Evolutionary conservation across 1,140 invertebrate species (phyloP).

Genomic region (Campodea augens): DNA sequence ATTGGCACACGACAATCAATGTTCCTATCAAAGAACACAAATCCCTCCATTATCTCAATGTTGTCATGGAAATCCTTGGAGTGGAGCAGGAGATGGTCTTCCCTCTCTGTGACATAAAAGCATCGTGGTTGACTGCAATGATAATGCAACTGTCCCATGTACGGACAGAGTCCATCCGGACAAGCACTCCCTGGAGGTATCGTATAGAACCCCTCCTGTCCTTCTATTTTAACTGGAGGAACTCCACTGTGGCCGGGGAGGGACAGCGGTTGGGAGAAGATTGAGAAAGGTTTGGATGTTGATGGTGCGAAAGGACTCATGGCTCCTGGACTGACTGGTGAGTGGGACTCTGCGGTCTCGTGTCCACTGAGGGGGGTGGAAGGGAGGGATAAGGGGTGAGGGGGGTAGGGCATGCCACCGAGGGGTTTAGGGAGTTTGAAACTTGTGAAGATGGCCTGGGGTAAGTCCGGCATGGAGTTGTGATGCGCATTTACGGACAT

Average conservation of each 20-base stretch:
- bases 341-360: not conserved
- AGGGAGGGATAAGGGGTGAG: not conserved
- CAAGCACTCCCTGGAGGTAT: conserved; percentile 36
- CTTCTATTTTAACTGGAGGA: conserved; percentile 7
- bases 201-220: conserved; percentile 32
- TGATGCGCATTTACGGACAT: conserved; percentile 29
- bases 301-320: not conserved
- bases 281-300: not conserved
- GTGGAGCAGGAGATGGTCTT: conserved; percentile 46
- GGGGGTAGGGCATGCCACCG: conserved; percentile 3
- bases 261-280: conserved; percentile 11
- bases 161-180: conserved; percentile 40
- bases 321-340: not conserved
- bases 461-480: conserved; percentile 36
- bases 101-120: conserved; percentile 43
- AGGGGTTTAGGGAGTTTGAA: conserved; percentile 64
- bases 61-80: conserved; percentile 66
- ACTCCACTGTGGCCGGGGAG: not conserved
- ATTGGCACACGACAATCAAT: conserved; percentile 48
- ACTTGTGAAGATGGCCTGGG: conserved; percentile 80
- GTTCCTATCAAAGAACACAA: conserved; percentile 57
- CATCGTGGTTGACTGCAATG: conserved; percentile 59
- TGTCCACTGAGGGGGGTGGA: not conserved
- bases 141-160: conserved; percentile 39
- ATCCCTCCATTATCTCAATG: conserved; percentile 58